Percentiles rank a stretch among this genome's conserved stretches.
Evolutionary conservation across 2,797 vertebrate species (phyloP).

Genomic region (Stomatorhinus walkeri): DNA sequence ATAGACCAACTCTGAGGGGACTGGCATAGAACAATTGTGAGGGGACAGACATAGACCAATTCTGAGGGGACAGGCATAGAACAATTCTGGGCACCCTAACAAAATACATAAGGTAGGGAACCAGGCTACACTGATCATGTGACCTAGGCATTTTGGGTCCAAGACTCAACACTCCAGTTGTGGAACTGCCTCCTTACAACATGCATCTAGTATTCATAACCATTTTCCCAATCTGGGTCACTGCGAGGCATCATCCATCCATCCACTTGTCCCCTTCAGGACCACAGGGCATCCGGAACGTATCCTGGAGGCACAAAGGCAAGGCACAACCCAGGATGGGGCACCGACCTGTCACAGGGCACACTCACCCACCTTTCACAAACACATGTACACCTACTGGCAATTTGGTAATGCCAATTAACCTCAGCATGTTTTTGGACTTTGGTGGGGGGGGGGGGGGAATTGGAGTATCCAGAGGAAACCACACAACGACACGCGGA

Average conservation of each 20-base stretch:
- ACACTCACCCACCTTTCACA: neutral
- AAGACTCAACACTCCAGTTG: neutral
- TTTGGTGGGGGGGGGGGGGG: too few relatives aligned
- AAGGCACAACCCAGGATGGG: neutral
- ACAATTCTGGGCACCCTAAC: too few relatives aligned
- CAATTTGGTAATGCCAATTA: neutral
- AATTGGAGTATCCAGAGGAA: neutral
- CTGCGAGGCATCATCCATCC: neutral
- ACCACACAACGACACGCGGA: neutral
- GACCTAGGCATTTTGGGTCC: neutral
- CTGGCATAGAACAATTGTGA: too few relatives aligned
- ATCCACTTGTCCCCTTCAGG: neutral
- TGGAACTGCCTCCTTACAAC: neutral
- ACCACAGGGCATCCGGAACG: too few relatives aligned
- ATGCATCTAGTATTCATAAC: too few relatives aligned
- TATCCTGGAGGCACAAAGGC: neutral
- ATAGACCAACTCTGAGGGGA: too few relatives aligned
- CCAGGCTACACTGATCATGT: neutral
- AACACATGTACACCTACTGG: neutral
- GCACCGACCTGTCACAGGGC: neutral
- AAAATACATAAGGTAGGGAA: neutral
- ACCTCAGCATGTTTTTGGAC: neutral
- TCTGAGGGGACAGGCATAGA: too few relatives aligned
- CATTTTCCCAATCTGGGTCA: neutral
- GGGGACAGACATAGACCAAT: too few relatives aligned